A percentile compares a stretch with the other conserved stretches of the same genome.
These are phyloP conservation scores for Caenorhabditis uteleia DNA, from an alignment of 2,888 invertebrate species.

Conservation along the genomic window DNA sequence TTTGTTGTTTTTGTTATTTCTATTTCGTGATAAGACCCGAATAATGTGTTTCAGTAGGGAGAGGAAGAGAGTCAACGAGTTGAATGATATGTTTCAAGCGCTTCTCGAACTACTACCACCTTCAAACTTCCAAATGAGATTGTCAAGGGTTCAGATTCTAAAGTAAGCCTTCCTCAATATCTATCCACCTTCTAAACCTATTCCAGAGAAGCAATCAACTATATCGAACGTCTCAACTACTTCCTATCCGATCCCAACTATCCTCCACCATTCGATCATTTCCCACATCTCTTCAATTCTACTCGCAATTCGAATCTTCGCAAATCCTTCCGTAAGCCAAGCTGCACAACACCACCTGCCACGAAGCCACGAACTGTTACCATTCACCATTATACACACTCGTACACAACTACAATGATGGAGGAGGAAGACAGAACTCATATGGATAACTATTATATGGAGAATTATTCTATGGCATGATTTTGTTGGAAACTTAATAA, in stretches of 20 bases:
- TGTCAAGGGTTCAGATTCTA: constrained; percentile 9
- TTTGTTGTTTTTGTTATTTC: not conserved
- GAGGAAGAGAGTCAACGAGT: constrained; percentile 5
- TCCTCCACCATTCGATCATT: not conserved
- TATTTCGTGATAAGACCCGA: not conserved
- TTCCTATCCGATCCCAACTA: not conserved
- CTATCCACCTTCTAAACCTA: no score
- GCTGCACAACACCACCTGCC: not conserved
- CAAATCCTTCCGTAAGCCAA: not conserved
- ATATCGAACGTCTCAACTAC: not conserved
- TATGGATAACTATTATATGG: no score
- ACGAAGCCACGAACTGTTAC: not conserved
- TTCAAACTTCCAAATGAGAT: constrained; percentile 6
- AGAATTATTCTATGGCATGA: no score
- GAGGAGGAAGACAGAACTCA: not conserved
- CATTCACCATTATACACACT: not conserved
- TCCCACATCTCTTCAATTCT: not conserved
- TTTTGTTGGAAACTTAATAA: no score
- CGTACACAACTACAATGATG: not conserved
- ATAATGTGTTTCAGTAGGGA: constrained; percentile 10
- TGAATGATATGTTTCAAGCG: constrained; percentile 16
- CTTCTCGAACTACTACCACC: constrained; percentile 10
- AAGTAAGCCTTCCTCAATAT: no score
- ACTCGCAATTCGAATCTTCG: not conserved
- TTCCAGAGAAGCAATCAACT: not conserved